Evolutionary conservation across 2,113 vertebrate species (phyloP).

Genomic region (Oenanthe melanoleuca): DNA sequence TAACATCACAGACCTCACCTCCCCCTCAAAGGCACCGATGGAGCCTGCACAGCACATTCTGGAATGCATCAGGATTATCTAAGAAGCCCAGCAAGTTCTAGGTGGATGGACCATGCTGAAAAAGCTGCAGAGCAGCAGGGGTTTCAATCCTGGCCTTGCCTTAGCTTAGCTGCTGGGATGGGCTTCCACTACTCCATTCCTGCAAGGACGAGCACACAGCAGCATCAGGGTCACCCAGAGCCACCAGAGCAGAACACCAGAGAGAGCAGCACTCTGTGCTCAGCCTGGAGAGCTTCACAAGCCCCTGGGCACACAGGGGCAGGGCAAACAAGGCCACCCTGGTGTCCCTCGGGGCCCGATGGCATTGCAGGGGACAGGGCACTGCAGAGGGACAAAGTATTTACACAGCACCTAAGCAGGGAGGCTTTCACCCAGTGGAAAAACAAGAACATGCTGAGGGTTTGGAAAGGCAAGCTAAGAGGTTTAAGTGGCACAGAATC

Average conservation of each 20-base stretch:
- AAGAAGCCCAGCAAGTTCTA: neutral
- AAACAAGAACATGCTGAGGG: neutral
- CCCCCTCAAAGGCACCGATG: neutral
- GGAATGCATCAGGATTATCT: neutral
- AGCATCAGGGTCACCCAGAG: neutral
- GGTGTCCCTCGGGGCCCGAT: rapidly evolving
- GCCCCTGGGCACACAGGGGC: neutral
- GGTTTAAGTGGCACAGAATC: neutral
- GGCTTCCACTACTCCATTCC: neutral
- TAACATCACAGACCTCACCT: neutral
- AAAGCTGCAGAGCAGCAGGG: neutral
- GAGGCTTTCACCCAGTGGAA: neutral
- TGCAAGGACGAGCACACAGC: neutral
- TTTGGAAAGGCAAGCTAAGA: neutral
- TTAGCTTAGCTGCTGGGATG: neutral
- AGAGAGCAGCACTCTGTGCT: neutral
- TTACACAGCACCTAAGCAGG: neutral
- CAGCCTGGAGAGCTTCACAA: neutral
- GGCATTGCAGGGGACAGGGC: neutral
- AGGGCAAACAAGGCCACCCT: neutral
- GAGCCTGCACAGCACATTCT: neutral
- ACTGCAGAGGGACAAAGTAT: neutral
- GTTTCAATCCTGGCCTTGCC: neutral
- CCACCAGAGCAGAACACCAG: neutral
- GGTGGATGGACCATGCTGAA: neutral